phyloP scores from a whole-genome alignment of 2,113 vertebrate species.

The Merops nubicus region DNA sequence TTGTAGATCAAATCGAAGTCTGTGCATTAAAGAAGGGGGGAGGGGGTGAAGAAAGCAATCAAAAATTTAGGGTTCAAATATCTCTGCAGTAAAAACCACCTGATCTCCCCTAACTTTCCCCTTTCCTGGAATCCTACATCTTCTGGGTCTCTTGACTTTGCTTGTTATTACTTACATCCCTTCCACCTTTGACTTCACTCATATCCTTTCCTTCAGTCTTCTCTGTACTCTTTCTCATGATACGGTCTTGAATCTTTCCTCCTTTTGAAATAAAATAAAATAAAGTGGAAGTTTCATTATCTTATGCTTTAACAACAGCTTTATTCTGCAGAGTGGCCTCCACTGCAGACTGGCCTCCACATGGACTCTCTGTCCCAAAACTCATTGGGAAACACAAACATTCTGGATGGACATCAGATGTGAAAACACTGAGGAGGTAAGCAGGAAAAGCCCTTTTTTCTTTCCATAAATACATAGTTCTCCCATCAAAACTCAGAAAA shows the following conservation, averaged over 20 bases:
- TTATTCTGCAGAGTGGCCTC: not conserved
- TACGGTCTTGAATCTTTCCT: not conserved
- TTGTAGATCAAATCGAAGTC: not conserved
- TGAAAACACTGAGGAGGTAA: not conserved
- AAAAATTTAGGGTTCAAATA: not conserved
- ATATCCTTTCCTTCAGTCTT: not conserved
- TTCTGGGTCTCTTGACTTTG: not conserved
- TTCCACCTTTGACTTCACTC: not conserved
- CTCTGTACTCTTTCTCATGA: not conserved
- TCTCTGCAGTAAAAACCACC: not conserved
- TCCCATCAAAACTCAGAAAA: not conserved
- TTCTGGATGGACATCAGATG: not conserved
- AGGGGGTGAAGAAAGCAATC: not conserved
- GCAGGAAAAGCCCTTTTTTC: not conserved
- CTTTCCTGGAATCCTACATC: not conserved
- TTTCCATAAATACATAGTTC: accelerated
- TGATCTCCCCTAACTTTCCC: not conserved
- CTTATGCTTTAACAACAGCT: not conserved
- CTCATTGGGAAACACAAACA: not conserved
- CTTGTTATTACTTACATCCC: not conserved
- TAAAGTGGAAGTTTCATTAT: not conserved
- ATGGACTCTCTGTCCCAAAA: not conserved
- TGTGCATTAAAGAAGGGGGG: not conserved
- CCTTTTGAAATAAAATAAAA: not conserved
- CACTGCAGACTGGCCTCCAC: not conserved